Evolutionary conservation across 2,113 vertebrate species (phyloP).

Genomic region (Ardeotis arabs): DNA sequence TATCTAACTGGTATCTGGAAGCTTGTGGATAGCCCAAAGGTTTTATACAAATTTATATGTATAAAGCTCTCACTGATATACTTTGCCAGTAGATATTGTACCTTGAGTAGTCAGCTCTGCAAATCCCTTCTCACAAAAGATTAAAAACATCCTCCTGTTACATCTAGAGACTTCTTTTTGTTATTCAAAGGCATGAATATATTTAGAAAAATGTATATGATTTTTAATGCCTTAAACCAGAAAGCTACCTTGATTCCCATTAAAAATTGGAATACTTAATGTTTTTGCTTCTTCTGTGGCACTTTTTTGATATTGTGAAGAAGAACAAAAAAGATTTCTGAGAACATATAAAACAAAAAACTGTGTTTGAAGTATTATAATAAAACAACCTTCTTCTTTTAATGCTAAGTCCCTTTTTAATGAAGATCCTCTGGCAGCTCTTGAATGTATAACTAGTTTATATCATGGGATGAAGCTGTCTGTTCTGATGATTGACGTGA

Average conservation of each 20-base stretch:
- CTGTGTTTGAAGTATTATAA: constrained; percentile 84
- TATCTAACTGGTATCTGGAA: constrained; percentile 81
- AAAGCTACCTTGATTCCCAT: constrained; percentile 80
- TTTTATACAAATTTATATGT: constrained; percentile 85
- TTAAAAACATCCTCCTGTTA: constrained; percentile 86
- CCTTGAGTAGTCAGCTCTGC: constrained; percentile 80
- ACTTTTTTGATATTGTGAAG: constrained; percentile 80
- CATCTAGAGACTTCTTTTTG: constrained; percentile 86
- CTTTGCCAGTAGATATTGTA: constrained; percentile 84
- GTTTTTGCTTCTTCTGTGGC: constrained; percentile 79
- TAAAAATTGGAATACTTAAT: constrained; percentile 83
- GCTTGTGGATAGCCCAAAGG: constrained; percentile 79
- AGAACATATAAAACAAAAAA: constrained; percentile 88
- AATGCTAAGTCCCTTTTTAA: constrained; percentile 84
- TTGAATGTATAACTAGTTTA: constrained; percentile 96
- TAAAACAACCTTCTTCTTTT: constrained; percentile 84
- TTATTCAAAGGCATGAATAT: constrained; percentile 88
- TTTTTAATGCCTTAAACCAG: constrained; percentile 84
- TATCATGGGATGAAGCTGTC: constrained; percentile 99
- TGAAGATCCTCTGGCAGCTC: constrained; percentile 88
- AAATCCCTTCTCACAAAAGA: constrained; percentile 85
- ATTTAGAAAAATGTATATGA: constrained; percentile 83
- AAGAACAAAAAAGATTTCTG: constrained; percentile 83
- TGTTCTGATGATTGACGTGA: constrained; percentile 99
- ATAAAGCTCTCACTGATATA: constrained; percentile 82